These are phyloP conservation scores for Microcebus ravelobensis DNA, from an alignment of 2,113 vertebrate genomes.

Conservation along the genomic window DNA sequence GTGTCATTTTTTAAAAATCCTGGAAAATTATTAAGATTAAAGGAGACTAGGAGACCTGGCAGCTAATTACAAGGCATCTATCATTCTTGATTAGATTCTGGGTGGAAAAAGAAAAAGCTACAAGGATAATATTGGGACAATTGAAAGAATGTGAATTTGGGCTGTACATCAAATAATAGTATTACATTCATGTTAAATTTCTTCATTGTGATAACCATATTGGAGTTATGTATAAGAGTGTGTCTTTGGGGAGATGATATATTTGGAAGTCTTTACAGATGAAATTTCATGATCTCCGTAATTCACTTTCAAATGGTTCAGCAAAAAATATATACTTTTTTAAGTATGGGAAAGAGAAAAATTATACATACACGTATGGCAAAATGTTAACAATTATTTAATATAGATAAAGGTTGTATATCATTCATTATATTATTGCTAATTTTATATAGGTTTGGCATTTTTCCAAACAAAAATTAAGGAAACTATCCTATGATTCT, in stretches of 20 bases:
- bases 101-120: neutral
- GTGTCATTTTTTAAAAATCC: neutral
- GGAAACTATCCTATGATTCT: neutral
- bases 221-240: neutral
- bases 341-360: neutral
- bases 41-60: neutral
- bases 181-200: neutral
- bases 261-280: neutral
- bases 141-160: neutral
- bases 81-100: neutral
- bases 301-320: slow-evolving; percentile 23
- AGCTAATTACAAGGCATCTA: neutral
- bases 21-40: neutral
- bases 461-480: slow-evolving; percentile 43
- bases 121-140: neutral
- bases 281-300: neutral
- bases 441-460: neutral
- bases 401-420: neutral
- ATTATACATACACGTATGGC: neutral
- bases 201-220: neutral
- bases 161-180: neutral
- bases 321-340: neutral
- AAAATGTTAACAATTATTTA: neutral
- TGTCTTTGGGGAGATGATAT: neutral
- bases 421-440: neutral